Percentiles rank a stretch among this genome's conserved stretches.
Evolutionary conservation across 2,888 invertebrate genomes (phyloP).

Genomic region (Clivina fossor): DNA sequence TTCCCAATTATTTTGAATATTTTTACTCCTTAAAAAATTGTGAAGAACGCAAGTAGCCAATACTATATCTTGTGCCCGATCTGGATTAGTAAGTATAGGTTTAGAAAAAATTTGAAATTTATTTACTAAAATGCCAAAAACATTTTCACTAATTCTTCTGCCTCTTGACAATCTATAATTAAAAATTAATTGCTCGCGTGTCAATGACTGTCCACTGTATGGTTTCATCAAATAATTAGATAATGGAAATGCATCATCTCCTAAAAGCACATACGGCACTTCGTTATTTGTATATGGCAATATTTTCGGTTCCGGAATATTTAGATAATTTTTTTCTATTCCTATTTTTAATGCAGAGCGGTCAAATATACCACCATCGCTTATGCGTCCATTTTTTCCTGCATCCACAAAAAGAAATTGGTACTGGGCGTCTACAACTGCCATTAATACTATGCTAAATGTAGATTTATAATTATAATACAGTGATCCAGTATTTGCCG

Average conservation of each 20-base stretch:
- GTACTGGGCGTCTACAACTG: conserved; percentile 9
- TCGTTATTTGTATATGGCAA: conserved; percentile 6
- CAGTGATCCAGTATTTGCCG: conserved; percentile 1
- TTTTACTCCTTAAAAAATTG: conserved; percentile 14
- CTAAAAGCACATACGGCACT: conserved; percentile 33
- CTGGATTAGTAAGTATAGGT: conserved; percentile 18
- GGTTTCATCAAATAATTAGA: conserved; percentile 38
- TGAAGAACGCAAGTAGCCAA: conserved; percentile 7
- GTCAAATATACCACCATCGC: conserved; percentile 19
- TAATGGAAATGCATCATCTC: conserved; percentile 41
- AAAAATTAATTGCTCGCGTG: conserved; percentile 35
- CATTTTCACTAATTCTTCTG: conserved; percentile 40
- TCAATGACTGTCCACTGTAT: conserved; percentile 10
- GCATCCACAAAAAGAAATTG: conserved; percentile 8
- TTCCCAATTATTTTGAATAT: background rate
- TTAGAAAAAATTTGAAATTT: conserved; percentile 40
- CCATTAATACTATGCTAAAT: conserved; percentile 6
- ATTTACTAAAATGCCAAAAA: conserved; percentile 38
- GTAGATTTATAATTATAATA: conserved; percentile 15
- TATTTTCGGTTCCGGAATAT: background rate
- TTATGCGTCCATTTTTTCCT: conserved; percentile 10
- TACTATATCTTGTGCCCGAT: conserved; percentile 26
- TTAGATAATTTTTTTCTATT: background rate
- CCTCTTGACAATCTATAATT: conserved; percentile 39
- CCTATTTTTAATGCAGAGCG: background rate